Base-by-base conservation (phyloP, 2,113 vertebrate species). In the Eidolon helvum region DNA sequence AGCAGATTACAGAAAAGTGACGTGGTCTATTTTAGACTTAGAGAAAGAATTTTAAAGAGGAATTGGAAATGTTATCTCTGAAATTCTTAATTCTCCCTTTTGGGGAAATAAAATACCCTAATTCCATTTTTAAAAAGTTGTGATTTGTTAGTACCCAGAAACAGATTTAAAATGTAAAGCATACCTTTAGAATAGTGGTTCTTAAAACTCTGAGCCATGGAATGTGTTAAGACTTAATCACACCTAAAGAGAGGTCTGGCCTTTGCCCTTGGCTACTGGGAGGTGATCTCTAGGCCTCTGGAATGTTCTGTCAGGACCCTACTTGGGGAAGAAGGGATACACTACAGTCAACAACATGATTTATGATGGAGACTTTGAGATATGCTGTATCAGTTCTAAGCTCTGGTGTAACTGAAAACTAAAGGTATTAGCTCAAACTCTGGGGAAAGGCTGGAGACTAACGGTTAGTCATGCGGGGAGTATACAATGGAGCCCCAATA, bases 81-180 rank as follows among this genome's bases (percentile, higher is more conserved):
- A 90, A 93, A 94, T 78, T 91, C 43, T 89, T 90, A 57, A 65
- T 85, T 89, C 21, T 87, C 85, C 18, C 61, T 77, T 87, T 95
- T 79, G 15, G 48, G 57, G 30, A 83, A 78, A 85, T 2, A 90
- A 57, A 87, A 93, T n/a, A 65, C 4, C n/a, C 1, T 85, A 68
- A 90, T 18, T 75, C 24, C 61, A 88, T 87, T 21, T 10, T 66
- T 74, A 88, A 90, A 87, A 50, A 7, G 35, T 16, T 66, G 14
- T 48, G 21, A 84, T 68, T 43, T 79, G 16, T 43, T 69, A 45
- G 35, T 68, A 89, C 35, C 19, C 48, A 89, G 38, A 85, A 82
- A 63, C 0, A 80, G 33, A 63, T 80, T 91, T 68, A 68, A 87
- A 85, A 94, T 79, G 68, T 66, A 93, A 95, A 93, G 8, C 14